Evolutionary conservation across 2,113 vertebrate genomes (phyloP).

Genomic region (Sorex fumeus): DNA sequence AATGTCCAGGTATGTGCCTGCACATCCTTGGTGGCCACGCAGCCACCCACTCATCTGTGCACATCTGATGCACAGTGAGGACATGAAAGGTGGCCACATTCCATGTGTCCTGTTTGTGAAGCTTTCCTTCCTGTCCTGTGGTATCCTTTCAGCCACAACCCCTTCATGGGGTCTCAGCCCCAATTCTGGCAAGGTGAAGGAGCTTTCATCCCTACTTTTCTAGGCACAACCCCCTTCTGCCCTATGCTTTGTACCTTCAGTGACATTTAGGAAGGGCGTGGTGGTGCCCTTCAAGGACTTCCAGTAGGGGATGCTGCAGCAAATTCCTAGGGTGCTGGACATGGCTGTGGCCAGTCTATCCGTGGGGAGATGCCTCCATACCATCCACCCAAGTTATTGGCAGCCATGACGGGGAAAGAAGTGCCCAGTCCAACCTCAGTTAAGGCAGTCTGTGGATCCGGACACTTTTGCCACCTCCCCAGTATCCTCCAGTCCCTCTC

Average conservation of each 20-base stretch:
- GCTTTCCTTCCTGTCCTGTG: background rate
- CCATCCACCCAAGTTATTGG: background rate
- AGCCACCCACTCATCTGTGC: background rate
- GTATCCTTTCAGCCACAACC: background rate
- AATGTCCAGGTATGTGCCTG: background rate
- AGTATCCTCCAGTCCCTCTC: background rate
- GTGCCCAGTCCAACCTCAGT: background rate
- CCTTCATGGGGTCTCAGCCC: background rate
- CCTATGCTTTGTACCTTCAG: background rate
- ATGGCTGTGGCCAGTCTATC: background rate
- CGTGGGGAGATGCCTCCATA: background rate
- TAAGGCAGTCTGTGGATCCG: background rate
- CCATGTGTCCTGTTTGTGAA: background rate
- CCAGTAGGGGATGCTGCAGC: no score
- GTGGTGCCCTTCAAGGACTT: background rate
- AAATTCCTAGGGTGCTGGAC: background rate
- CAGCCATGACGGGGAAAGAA: background rate
- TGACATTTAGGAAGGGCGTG: background rate
- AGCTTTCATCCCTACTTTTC: background rate
- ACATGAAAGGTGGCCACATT: background rate
- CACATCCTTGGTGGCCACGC: background rate
- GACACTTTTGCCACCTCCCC: background rate
- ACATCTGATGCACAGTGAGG: background rate
- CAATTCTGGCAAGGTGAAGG: slow-evolving; percentile 7
- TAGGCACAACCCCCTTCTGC: background rate